phyloP scores from a whole-genome alignment of 2,113 vertebrate species.

The Ammodytes marinus region DNA sequence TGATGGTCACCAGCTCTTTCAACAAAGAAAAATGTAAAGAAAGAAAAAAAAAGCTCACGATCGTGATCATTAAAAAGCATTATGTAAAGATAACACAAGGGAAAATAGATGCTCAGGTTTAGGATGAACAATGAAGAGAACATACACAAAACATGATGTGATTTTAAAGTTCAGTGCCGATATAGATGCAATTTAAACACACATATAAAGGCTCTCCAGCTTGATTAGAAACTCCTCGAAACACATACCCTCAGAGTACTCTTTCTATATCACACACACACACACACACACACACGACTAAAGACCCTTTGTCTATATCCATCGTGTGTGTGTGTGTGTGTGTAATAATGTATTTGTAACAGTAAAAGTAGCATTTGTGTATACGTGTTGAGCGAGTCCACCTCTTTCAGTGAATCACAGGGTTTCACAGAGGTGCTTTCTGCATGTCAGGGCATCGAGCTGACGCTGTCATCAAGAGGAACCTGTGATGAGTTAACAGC shows the following conservation, averaged over 20 bases:
- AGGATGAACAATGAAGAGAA: neutral
- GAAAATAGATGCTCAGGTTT: neutral
- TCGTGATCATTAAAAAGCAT: neutral
- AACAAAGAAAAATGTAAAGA: neutral
- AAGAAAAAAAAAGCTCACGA: neutral
- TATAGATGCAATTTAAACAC: slow-evolving; percentile 1
- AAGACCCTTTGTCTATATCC: slow-evolving; percentile 42
- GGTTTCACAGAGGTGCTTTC: neutral
- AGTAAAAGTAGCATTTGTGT: neutral
- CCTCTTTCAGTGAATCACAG: neutral
- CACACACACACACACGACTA: slow-evolving; percentile 12
- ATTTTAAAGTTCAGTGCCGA: neutral
- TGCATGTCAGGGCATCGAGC: neutral
- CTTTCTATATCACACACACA: neutral
- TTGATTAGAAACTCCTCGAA: neutral
- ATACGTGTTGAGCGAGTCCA: neutral
- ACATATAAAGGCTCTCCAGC: slow-evolving; percentile 11
- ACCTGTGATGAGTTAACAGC: neutral
- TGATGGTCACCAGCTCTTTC: neutral
- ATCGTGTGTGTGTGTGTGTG: slow-evolving; percentile 40
- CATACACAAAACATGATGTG: neutral
- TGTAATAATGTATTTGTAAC: neutral
- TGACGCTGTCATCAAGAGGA: neutral
- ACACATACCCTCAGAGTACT: neutral
- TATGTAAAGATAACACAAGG: neutral